Evolutionary conservation across 2,113 vertebrate species (phyloP).

Genomic region (Spilogale gracilis): DNA sequence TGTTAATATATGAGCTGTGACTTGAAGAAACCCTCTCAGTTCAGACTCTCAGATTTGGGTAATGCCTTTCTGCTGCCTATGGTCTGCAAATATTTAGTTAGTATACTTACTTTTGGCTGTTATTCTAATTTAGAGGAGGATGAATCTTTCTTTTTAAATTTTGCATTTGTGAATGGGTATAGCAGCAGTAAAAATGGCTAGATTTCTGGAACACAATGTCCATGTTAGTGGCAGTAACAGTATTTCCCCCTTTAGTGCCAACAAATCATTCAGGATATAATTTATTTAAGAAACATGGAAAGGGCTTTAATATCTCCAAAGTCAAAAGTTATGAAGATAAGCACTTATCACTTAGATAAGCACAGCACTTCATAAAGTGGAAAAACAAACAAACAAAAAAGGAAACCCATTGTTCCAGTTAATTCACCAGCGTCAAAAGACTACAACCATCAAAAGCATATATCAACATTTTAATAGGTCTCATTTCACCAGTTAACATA

Average conservation of each 20-base stretch:
- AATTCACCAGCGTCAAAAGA: not conserved
- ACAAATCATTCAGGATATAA: constrained; percentile 1
- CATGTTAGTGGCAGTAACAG: not conserved
- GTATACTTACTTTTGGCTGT: not conserved
- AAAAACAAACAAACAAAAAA: not conserved
- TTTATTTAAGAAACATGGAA: not conserved
- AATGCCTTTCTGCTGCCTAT: not conserved
- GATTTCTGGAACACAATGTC: not conserved
- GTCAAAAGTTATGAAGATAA: not conserved
- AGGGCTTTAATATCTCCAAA: not conserved
- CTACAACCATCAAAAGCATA: not conserved
- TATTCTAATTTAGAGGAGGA: constrained; percentile 11
- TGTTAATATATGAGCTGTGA: not conserved
- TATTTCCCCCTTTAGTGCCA: not conserved
- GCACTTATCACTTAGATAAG: not conserved
- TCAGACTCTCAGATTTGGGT: not conserved
- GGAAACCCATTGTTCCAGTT: not conserved
- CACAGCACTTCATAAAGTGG: not conserved
- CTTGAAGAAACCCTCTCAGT: not conserved
- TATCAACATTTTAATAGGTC: not conserved
- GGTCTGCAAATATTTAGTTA: not conserved
- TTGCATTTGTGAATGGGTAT: not conserved
- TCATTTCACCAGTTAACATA: constrained; percentile 14
- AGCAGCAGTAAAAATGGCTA: not conserved
- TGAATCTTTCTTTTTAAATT: constrained; percentile 6